Conservation (phyloP, 2,113 vertebrate genomes). For the Chauna torquata region DNA sequence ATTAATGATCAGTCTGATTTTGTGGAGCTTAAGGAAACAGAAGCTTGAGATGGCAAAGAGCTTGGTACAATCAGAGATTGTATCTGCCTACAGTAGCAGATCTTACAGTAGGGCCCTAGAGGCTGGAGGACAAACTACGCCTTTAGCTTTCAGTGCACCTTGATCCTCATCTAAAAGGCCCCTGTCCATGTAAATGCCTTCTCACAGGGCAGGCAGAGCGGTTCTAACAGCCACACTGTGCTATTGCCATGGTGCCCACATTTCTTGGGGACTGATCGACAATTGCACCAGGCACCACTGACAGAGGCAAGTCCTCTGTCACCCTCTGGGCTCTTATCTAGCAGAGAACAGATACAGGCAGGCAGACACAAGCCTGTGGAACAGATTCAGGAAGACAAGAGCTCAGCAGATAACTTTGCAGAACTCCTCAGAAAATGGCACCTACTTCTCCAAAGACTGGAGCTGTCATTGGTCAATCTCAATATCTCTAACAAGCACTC, state of each 20-base stretch:
- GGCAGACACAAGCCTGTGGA: neutral
- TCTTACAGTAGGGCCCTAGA: neutral
- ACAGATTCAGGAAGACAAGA: neutral
- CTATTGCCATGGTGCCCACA: neutral
- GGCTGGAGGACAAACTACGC: neutral
- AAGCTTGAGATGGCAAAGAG: neutral
- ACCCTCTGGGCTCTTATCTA: neutral
- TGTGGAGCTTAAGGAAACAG: neutral
- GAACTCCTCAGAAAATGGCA: neutral
- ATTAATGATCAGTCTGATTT: neutral
- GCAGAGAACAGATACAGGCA: neutral
- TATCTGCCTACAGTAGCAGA: neutral
- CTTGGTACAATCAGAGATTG: neutral
- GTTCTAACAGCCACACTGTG: neutral
- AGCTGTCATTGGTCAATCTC: neutral
- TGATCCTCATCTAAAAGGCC: neutral
- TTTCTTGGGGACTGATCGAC: neutral
- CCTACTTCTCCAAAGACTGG: neutral
- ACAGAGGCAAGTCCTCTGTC: neutral
- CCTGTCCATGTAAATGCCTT: neutral
- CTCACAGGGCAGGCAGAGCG: neutral
- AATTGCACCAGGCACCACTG: neutral
- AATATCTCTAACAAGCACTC: neutral
- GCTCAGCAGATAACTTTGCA: neutral
- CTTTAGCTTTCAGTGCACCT: accelerated